Evolutionary conservation across 2,797 vertebrate species (phyloP).

Genomic region (Lemur catta): DNA sequence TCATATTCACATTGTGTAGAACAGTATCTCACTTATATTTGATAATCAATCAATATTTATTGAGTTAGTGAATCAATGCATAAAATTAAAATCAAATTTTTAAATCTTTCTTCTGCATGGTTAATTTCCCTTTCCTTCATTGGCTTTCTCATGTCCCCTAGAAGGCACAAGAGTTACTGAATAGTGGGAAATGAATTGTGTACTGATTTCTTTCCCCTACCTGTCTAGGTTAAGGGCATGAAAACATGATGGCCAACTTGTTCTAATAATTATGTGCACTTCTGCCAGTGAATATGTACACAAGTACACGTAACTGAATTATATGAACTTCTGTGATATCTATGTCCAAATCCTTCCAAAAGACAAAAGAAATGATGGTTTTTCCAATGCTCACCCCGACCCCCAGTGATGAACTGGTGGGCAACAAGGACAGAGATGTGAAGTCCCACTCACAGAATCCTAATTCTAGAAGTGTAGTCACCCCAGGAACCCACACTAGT

Average conservation of each 20-base stretch:
- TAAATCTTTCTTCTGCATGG: not conserved
- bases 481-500: not conserved
- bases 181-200: not conserved
- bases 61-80: not conserved
- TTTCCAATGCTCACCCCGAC: not conserved
- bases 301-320: not conserved
- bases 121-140: not conserved
- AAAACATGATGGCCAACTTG: not conserved
- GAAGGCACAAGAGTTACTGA: not conserved
- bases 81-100: not conserved
- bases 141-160: not conserved
- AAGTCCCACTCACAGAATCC: not conserved
- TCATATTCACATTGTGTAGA: not conserved
- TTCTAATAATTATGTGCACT: not conserved
- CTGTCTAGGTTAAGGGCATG: not conserved
- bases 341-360: not conserved
- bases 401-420: not conserved
- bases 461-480: not conserved
- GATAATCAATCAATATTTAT: not conserved
- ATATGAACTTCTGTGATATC: not conserved
- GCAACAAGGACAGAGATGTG: not conserved
- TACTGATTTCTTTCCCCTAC: not conserved
- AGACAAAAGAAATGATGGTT: not conserved
- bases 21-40: not conserved
- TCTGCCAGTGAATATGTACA: not conserved